phyloP scores from a whole-genome alignment of 2,797 vertebrate genomes.

The Coranthus polyacanthus region DNA sequence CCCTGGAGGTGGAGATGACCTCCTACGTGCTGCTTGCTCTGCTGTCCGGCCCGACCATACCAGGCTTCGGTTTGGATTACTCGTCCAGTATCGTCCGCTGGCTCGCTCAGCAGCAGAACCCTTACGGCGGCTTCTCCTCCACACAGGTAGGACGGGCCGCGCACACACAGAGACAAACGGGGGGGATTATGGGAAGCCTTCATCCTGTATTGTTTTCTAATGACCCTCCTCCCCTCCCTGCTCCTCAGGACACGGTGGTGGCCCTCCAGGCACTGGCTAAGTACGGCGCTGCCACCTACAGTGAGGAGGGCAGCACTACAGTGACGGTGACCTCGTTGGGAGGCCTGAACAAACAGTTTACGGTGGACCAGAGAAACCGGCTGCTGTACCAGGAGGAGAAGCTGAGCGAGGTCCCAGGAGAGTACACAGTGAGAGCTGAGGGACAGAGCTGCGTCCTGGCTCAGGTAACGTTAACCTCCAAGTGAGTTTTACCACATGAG shows the following conservation, averaged over 20 bases:
- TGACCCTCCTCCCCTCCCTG: neutral
- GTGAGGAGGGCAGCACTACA: conserved; percentile 71
- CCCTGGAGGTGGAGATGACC: conserved; percentile 89
- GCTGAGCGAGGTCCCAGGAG: conserved; percentile 76
- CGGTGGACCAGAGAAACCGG: conserved; percentile 82
- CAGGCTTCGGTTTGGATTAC: conserved; percentile 78
- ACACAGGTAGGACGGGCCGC: conserved; percentile 84
- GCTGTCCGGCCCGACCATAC: conserved; percentile 78
- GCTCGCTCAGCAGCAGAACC: conserved; percentile 87
- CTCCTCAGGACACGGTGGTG: conserved; percentile 89
- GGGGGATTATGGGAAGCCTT: neutral
- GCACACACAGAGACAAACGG: neutral
- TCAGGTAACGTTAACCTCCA: conserved; percentile 79
- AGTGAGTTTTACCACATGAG: neutral
- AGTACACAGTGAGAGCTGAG: conserved; percentile 78
- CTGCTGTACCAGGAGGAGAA: conserved; percentile 86
- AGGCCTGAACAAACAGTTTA: conserved; percentile 77
- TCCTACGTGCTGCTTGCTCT: conserved; percentile 87
- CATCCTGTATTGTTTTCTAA: neutral
- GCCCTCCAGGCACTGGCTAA: conserved; percentile 90
- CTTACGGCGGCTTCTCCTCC: conserved; percentile 89
- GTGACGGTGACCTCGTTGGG: conserved; percentile 80
- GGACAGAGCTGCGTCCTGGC: conserved; percentile 86
- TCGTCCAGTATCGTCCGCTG: conserved; percentile 81
- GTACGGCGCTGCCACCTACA: conserved; percentile 85